Percentiles rank a stretch among this genome's conserved stretches.
phyloP scores from a whole-genome alignment of 1,140 invertebrate genomes.

The Sminthurinus signatus region DNA sequence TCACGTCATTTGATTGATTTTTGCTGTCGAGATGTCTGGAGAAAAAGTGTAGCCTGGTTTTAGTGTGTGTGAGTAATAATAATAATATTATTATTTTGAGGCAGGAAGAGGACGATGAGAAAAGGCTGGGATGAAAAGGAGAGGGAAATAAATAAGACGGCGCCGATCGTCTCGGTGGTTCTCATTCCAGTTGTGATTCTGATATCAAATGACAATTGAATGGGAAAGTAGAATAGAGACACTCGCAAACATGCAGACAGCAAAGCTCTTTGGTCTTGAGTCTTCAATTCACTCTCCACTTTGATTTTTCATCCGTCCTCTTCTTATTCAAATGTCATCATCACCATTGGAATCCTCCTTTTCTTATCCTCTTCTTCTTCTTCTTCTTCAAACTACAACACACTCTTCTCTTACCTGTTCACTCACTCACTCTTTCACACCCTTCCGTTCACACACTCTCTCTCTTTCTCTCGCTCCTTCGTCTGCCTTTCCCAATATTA shows the following conservation, averaged over 20 bases:
- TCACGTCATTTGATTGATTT: too few species aligned
- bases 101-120: neutral
- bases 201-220: constrained; percentile 3
- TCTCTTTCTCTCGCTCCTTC: constrained; percentile 1
- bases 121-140: neutral
- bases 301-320: constrained; percentile 28
- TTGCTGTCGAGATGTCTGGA: too few species aligned
- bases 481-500: neutral
- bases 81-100: too few species aligned
- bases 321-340: constrained; percentile 31
- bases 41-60: too few species aligned
- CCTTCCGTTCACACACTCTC: too few species aligned
- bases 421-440: too few species aligned
- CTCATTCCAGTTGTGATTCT: too few species aligned
- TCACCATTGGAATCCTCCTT: constrained; percentile 17
- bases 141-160: constrained; percentile 1
- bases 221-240: constrained; percentile 7
- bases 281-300: constrained; percentile 25
- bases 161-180: neutral
- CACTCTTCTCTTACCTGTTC: constrained; percentile 1
- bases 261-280: neutral
- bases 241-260: neutral
- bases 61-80: too few species aligned
- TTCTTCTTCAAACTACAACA: neutral
- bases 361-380: constrained; percentile 1